Percentiles rank a stretch among this genome's conserved stretches.
These are phyloP conservation scores for Parasteatoda tepidariorum DNA, from an alignment of 1,140 invertebrate species.

Conservation along the genomic window DNA sequence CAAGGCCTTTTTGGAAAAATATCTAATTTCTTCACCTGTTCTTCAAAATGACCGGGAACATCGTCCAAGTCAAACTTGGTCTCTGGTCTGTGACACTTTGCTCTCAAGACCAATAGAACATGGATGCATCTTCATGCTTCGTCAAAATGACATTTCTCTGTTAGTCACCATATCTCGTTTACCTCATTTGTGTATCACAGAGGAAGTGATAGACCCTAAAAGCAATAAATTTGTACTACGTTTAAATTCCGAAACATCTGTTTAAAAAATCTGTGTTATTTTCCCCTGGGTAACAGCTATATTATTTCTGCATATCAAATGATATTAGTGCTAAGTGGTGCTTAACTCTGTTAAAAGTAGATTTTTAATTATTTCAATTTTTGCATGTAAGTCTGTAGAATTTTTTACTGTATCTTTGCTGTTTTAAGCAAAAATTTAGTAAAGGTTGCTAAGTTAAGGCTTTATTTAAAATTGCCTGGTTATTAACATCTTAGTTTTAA, in stretches of 20 bases:
- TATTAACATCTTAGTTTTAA: no score
- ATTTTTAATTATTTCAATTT: not conserved
- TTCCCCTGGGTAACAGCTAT: not conserved
- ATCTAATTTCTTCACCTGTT: constrained; percentile 82
- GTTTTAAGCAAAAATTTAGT: no score
- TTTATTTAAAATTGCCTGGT: no score
- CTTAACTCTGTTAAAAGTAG: constrained; percentile 20
- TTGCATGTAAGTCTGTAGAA: no score
- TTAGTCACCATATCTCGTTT: constrained; percentile 85
- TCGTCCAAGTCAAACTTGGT: constrained; percentile 84
- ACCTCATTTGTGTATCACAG: constrained; percentile 92
- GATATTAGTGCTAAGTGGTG: constrained; percentile 3
- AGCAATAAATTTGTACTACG: constrained; percentile 94
- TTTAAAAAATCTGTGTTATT: constrained; percentile 71
- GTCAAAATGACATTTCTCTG: constrained; percentile 93
- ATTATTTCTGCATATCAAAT: not conserved
- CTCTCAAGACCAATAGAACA: constrained; percentile 83
- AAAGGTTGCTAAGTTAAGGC: no score
- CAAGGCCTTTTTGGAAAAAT: constrained; percentile 90
- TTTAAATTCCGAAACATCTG: constrained; percentile 95
- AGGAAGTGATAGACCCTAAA: constrained; percentile 95
- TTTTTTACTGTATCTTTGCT: no score
- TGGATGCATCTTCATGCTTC: constrained; percentile 86
- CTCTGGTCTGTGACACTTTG: constrained; percentile 89
- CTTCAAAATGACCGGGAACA: constrained; percentile 68